A percentile compares a stretch with the other conserved stretches of the same genome.
Evolutionary conservation across 2,113 vertebrate species (phyloP).

Genomic region (Carassius gibelio): DNA sequence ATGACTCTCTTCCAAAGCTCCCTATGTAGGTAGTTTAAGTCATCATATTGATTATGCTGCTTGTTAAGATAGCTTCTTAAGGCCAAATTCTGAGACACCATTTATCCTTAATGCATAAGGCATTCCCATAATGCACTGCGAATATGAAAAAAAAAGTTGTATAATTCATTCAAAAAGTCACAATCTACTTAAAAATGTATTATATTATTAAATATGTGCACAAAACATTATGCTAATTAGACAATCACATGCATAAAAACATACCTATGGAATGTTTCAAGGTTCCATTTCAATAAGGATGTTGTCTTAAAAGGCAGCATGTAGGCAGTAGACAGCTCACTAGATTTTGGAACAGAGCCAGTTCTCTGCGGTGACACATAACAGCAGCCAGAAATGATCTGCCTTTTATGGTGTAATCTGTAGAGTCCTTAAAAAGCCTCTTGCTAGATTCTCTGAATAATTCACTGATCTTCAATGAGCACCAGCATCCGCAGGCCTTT

Average conservation of each 20-base stretch:
- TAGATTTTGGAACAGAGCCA: not conserved
- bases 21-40: not conserved
- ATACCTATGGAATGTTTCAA: not conserved
- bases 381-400: not conserved
- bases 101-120: slow-evolving; percentile 2
- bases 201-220: not conserved
- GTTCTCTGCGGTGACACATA: not conserved
- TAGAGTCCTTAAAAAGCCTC: slow-evolving; percentile 13
- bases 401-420: slow-evolving; percentile 12
- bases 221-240: not conserved
- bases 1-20: not conserved
- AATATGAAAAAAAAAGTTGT: not conserved
- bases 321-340: not conserved
- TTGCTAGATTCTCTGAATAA: slow-evolving; percentile 22
- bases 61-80: not conserved
- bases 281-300: not conserved
- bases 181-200: not conserved
- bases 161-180: not conserved
- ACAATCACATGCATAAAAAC: not conserved
- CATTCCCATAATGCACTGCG: not conserved
- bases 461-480: slow-evolving; percentile 32
- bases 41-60: slow-evolving; percentile 4
- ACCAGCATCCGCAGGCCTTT: slow-evolving; percentile 30
- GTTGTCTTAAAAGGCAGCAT: not conserved
- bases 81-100: not conserved